Evolutionary conservation across 2,888 invertebrate species (phyloP).

Genomic region (Pherbina coryleti): DNA sequence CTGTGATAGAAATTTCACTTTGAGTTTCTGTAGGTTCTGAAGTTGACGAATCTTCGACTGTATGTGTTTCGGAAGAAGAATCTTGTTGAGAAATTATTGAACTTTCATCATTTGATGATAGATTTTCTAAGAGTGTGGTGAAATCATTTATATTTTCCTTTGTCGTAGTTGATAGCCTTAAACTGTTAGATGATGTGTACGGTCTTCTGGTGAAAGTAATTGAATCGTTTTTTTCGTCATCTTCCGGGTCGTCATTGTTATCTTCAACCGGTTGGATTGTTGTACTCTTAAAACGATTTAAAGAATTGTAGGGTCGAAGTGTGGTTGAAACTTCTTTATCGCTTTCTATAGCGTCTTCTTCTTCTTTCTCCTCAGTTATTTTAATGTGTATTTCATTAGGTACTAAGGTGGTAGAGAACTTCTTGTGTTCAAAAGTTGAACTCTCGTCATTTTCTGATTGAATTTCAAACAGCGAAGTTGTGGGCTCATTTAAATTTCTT

Average conservation of each 20-base stretch:
- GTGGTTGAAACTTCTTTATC: not conserved
- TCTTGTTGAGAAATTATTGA: not conserved
- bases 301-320: not conserved
- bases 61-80: not conserved
- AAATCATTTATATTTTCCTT: not conserved
- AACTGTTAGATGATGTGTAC: too few relatives aligned
- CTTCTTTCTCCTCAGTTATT: not conserved
- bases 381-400: not conserved
- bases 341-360: not conserved
- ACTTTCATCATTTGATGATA: too few relatives aligned
- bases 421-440: not conserved
- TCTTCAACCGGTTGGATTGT: not conserved
- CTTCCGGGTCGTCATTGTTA: not conserved
- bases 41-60: not conserved
- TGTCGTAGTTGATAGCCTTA: not conserved
- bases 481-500: not conserved
- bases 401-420: not conserved
- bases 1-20: not conserved
- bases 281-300: conserved; percentile 33
- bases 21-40: conserved; percentile 1
- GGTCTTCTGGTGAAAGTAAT: too few relatives aligned
- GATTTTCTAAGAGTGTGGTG: too few relatives aligned
- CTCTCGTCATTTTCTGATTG: too few relatives aligned
- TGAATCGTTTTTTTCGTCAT: too few relatives aligned
- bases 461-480: too few relatives aligned